Evolutionary conservation across 2,888 invertebrate species (phyloP).

Genomic region (Melinaea marsaeus): DNA sequence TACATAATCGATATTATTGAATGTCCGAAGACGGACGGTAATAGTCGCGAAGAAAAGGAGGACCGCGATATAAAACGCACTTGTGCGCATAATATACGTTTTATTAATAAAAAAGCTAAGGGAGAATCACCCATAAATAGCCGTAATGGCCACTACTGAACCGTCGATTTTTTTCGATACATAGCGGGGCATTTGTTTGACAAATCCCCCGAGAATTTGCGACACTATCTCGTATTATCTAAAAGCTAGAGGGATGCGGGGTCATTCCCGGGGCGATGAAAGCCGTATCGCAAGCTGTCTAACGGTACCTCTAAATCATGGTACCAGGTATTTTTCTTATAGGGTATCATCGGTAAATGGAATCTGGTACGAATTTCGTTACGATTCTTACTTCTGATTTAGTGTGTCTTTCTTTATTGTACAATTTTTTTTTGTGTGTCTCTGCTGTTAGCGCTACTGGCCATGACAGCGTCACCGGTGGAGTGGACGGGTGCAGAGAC

Average conservation of each 20-base stretch:
- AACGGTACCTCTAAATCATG: conserved; percentile 66
- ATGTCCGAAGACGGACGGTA: conserved; percentile 75
- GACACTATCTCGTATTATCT: conserved; percentile 73
- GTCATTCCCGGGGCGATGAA: conserved; percentile 75
- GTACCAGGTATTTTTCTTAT: conserved; percentile 59
- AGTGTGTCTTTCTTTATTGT: too few species aligned
- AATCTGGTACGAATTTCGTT: conserved; percentile 48
- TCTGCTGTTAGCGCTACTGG: too few species aligned
- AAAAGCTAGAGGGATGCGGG: conserved; percentile 70
- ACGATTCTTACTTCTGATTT: conserved; percentile 10
- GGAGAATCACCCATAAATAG: conserved; percentile 75
- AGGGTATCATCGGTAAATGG: conserved; percentile 37
- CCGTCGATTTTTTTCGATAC: conserved; percentile 75
- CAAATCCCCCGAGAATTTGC: conserved; percentile 72
- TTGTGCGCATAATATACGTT: conserved; percentile 78
- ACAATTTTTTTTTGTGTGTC: too few species aligned
- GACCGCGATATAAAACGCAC: conserved; percentile 73
- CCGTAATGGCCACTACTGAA: conserved; percentile 72
- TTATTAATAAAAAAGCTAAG: conserved; percentile 77
- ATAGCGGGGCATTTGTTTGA: conserved; percentile 74
- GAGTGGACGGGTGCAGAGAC: too few species aligned
- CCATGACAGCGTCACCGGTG: too few species aligned
- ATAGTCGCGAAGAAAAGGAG: conserved; percentile 64
- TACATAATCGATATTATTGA: conserved; percentile 58
- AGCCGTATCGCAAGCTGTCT: conserved; percentile 65